Percentiles rank a stretch among this genome's conserved stretches.
These are phyloP conservation scores for Setophaga kirtlandii DNA, from an alignment of 2,113 vertebrate genomes.

Conservation along the genomic window DNA sequence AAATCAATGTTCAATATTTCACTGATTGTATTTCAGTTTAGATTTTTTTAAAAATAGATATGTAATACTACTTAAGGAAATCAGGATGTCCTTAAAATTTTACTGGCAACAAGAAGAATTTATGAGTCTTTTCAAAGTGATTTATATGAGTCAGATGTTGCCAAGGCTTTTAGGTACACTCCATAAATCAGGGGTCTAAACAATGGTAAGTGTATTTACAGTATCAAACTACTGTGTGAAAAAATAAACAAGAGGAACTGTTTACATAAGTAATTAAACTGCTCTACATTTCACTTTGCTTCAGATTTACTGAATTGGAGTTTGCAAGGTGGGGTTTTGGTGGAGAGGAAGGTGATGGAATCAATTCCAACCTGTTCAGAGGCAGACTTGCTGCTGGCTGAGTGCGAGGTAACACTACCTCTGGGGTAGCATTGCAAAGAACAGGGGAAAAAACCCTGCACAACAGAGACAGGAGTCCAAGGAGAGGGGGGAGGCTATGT, in stretches of 20 bases:
- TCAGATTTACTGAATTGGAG: neutral
- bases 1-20: neutral
- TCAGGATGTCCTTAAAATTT: neutral
- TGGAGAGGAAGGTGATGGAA: neutral
- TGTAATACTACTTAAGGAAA: neutral
- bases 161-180: neutral
- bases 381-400: neutral
- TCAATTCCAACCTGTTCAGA: neutral
- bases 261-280: neutral
- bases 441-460: rapidly evolving
- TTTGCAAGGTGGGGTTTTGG: neutral
- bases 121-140: neutral
- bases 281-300: neutral
- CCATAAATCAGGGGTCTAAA: neutral
- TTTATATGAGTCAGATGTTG: neutral
- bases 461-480: neutral
- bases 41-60: neutral
- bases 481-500: neutral
- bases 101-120: neutral
- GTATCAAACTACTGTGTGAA: neutral
- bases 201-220: neutral
- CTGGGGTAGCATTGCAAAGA: neutral
- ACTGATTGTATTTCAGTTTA: neutral
- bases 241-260: neutral
- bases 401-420: neutral